Conservation (phyloP, 1,140 invertebrate genomes). For the Geopemphigus sp. region DNA sequence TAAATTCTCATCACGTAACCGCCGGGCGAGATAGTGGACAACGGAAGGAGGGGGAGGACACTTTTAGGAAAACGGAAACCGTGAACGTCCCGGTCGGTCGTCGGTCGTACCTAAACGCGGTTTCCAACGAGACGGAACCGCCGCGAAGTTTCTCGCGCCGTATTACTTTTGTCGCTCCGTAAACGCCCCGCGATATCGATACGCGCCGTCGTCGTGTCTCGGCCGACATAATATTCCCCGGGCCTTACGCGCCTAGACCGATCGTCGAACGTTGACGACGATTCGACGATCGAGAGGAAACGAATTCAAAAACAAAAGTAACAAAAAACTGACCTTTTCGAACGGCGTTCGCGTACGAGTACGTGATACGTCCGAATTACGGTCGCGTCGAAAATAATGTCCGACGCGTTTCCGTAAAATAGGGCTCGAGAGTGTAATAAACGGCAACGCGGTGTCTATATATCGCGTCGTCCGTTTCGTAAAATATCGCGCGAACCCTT, state of each 20-base stretch:
- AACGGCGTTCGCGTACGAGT: too few species aligned
- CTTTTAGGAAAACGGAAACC: conserved; percentile 28
- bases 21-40: neutral
- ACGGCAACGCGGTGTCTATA: neutral
- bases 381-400: neutral
- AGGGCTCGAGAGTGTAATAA: neutral
- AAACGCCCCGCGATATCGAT: conserved; percentile 1
- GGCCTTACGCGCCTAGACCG: too few species aligned
- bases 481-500: too few species aligned
- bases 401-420: neutral
- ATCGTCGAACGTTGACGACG: too few species aligned
- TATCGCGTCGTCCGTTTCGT: too few species aligned
- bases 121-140: neutral
- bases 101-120: neutral
- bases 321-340: too few species aligned
- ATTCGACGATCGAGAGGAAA: too few species aligned
- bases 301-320: too few species aligned
- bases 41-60: too few species aligned
- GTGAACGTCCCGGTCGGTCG: conserved; percentile 22
- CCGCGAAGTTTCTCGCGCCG: neutral
- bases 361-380: neutral
- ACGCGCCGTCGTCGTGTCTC: too few species aligned
- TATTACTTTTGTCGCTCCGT: neutral
- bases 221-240: too few species aligned
- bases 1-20: conserved; percentile 39